These are phyloP conservation scores for Homarus americanus DNA, from an alignment of 1,140 invertebrate species.

Conservation along the genomic window DNA sequence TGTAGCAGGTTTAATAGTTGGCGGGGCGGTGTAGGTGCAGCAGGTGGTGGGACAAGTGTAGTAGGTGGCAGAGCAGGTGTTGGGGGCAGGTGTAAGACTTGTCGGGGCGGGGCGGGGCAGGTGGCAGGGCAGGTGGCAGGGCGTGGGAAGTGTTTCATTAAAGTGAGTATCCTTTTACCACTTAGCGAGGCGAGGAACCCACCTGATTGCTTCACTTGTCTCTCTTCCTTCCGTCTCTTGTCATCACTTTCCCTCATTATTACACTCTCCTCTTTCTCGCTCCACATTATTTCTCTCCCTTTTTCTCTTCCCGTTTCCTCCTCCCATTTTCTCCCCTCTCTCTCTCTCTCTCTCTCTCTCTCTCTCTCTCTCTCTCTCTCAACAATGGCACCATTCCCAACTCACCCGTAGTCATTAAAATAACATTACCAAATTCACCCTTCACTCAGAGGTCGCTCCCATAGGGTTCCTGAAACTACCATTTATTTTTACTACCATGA, in stretches of 20 bases:
- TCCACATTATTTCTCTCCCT: neutral
- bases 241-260: neutral
- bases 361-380: constrained; percentile 28
- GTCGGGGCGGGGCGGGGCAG: constrained; percentile 1
- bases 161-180: constrained; percentile 12
- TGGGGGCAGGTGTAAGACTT: too few species aligned
- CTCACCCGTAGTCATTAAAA: too few species aligned
- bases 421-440: too few species aligned
- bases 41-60: too few species aligned
- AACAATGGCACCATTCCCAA: neutral
- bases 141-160: neutral
- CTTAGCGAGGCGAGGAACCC: neutral
- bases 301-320: neutral
- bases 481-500: too few species aligned
- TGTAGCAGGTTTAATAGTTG: too few species aligned
- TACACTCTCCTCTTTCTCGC: neutral
- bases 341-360: constrained; percentile 39
- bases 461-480: too few species aligned
- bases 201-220: constrained; percentile 31
- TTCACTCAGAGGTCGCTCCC: too few species aligned
- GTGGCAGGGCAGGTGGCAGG: neutral
- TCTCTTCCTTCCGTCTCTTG: neutral
- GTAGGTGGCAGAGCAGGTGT: neutral
- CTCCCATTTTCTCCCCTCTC: constrained; percentile 13
- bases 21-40: too few species aligned